Evolutionary conservation across 2,113 vertebrate genomes (phyloP).

Genomic region (Nematolebias whitei): DNA sequence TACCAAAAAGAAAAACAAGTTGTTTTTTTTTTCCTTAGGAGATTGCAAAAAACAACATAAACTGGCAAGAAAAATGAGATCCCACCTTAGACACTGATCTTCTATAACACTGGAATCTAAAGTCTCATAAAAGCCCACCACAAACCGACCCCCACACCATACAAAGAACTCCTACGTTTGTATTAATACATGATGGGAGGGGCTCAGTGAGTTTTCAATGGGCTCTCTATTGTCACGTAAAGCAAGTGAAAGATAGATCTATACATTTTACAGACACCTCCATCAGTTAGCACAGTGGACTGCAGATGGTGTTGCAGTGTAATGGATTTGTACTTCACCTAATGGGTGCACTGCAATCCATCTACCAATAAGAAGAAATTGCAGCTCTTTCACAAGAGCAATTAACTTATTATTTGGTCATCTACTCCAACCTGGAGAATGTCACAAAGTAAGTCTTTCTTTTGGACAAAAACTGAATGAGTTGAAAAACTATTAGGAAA

Average conservation of each 20-base stretch:
- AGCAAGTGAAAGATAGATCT: slow-evolving; percentile 22
- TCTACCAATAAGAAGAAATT: slow-evolving; percentile 47
- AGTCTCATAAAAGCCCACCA: neutral
- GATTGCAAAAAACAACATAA: slow-evolving; percentile 34
- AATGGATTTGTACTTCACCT: slow-evolving; percentile 28
- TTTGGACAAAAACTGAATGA: neutral
- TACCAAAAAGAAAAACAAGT: neutral
- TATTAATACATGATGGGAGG: slow-evolving; percentile 3
- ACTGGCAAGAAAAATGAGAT: slow-evolving; percentile 40
- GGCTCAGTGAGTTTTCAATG: slow-evolving; percentile 2
- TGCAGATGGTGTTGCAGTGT: slow-evolving; percentile 16
- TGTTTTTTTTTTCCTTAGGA: slow-evolving; percentile 29
- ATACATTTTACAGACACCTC: slow-evolving; percentile 34
- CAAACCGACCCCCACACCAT: no score
- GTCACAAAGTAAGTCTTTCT: slow-evolving; percentile 10
- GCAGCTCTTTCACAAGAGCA: slow-evolving; percentile 27
- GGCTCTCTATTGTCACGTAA: slow-evolving; percentile 11
- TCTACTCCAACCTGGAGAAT: slow-evolving; percentile 27
- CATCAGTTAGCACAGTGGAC: slow-evolving; percentile 22
- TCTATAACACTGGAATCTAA: slow-evolving; percentile 14
- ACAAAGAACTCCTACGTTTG: neutral
- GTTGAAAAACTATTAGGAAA: neutral
- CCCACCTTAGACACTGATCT: slow-evolving; percentile 41
- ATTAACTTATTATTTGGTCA: slow-evolving; percentile 40
- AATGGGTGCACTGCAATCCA: slow-evolving; percentile 33